Base-by-base conservation (phyloP, 1,140 invertebrate species). In the Heliothis subflexa region DNA sequence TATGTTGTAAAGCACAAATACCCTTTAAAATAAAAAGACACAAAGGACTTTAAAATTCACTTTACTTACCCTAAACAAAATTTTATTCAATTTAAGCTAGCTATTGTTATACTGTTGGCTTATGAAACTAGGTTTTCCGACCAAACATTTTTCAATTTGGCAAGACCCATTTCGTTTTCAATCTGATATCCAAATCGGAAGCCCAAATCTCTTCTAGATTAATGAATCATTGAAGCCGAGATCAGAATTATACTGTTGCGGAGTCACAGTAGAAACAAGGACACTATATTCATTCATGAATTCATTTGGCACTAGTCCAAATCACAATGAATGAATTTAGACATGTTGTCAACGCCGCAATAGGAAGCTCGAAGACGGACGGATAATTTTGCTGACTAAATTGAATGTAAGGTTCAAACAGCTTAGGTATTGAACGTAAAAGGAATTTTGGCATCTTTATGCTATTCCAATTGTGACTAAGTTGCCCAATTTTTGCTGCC, bases 321-420 rank as follows among this genome's bases (percentile, higher is more conserved):
- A 75, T 64, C 12, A 54, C 59, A 28, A 75, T 75, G 57, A 75
- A 75, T 75, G 73, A 75, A 75, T 75, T 64, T 64, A 75, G 73
- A 75, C 45, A 49, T 75, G 73, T 75, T 52, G 47, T 64, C 45
- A 50, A 59, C 54, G 33, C 45, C 10, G 66, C 57, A 49, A 16
- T 33, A 28, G 54, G 28, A 25, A 18, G 47, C 71, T 61, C 13
- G 1, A 25, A 61, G 66, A 50, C 47, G 21, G 66, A 74, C 33
- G 33, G 25, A 45, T 11, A 57, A 55, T 10, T 66, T 21, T 25
- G 50, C 7, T 5, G 5, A 73, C 11, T 59, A 14, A 47, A 59
- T 47, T 50, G 10, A 50, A 12, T 52, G 64, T 13, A 18, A 11
- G 12, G 16, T 40, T 45, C 16, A 10, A 55, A 14, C 10, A 21